phyloP scores from a whole-genome alignment of 2,888 invertebrate species.

The Sminthurides aquaticus region DNA sequence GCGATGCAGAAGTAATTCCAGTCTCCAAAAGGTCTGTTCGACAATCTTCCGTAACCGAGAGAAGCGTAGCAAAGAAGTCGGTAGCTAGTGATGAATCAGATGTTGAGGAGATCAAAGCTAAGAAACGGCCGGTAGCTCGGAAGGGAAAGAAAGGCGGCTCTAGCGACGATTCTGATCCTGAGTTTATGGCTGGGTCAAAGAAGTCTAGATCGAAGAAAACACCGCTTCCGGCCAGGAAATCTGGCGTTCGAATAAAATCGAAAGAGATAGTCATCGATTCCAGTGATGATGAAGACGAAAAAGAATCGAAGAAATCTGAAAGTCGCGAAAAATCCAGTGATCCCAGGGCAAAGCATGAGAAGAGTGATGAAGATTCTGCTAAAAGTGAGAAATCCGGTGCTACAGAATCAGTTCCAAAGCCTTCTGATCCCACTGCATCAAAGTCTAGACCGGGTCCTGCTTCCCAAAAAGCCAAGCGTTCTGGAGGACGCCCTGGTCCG shows the following conservation, averaged over 20 bases:
- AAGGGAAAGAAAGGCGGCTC: neutral
- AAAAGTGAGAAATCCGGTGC: neutral
- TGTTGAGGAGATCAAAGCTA: neutral
- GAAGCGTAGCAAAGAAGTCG: neutral
- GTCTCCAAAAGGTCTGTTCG: neutral
- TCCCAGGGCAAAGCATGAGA: neutral
- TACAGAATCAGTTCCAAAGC: neutral
- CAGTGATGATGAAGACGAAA: neutral
- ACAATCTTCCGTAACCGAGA: neutral
- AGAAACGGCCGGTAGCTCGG: neutral
- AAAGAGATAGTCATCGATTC: neutral
- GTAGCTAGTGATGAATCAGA: slow-evolving; percentile 6
- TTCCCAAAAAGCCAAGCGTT: slow-evolving; percentile 9
- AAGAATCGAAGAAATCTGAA: neutral
- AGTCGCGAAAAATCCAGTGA: neutral
- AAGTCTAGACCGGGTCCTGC: slow-evolving; percentile 11
- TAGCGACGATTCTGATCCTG: slow-evolving; percentile 8
- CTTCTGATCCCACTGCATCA: neutral
- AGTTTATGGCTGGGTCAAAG: neutral
- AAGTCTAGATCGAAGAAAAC: neutral
- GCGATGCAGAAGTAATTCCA: slow-evolving; percentile 6
- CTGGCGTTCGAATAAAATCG: neutral
- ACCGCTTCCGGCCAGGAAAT: neutral
- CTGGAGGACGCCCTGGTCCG: slow-evolving; percentile 13
- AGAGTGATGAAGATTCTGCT: neutral